phyloP scores from a whole-genome alignment of 2,797 vertebrate species.

The Miichthys miiuy region DNA sequence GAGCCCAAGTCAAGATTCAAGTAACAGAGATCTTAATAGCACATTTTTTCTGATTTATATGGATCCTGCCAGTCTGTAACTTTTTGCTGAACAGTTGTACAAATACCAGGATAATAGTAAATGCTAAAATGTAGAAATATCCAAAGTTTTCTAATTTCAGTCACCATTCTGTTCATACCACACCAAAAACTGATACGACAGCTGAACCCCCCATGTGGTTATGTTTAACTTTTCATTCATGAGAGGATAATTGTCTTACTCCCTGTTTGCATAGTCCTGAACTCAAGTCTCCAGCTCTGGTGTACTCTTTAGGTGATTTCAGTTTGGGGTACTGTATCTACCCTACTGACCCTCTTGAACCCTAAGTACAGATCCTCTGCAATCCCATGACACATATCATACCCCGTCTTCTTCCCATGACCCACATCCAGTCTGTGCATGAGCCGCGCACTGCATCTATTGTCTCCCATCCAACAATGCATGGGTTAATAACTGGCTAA shows the following conservation, averaged over 20 bases:
- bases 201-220: background rate
- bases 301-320: background rate
- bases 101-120: background rate
- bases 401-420: conserved; percentile 69
- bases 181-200: background rate
- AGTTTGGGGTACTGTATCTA: background rate
- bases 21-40: no score
- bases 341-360: conserved; percentile 3
- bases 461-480: conserved; percentile 64
- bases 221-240: background rate
- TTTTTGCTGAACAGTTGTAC: background rate
- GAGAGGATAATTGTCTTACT: background rate
- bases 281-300: background rate
- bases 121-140: background rate
- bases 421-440: conserved; percentile 65
- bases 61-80: background rate
- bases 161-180: background rate
- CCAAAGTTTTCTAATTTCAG: background rate
- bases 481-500: conserved; percentile 65
- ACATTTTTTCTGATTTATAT: background rate
- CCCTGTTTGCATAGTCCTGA: background rate
- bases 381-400: conserved; percentile 6
- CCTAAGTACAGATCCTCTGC: conserved; percentile 4
- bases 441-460: conserved; percentile 59
- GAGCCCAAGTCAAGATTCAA: background rate